phyloP scores from a whole-genome alignment of 2,797 vertebrate species.

The Brachymystax lenok region DNA sequence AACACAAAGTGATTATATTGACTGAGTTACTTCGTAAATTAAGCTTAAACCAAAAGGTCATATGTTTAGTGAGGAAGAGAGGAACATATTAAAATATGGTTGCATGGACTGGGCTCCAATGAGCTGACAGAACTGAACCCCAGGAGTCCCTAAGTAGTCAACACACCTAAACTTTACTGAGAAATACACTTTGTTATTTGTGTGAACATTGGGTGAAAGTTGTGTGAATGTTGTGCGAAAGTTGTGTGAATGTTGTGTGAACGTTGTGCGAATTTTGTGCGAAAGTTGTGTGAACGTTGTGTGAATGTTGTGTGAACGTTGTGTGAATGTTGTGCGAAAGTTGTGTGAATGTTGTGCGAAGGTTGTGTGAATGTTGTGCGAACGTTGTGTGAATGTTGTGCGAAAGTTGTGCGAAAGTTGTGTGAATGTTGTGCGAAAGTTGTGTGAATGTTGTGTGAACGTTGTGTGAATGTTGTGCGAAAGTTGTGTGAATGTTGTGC shows the following conservation, averaged over 20 bases:
- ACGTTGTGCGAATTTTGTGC: background rate
- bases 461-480: background rate
- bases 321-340: background rate
- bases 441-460: constrained; percentile 4
- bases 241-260: constrained; percentile 8
- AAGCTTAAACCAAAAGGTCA: too few relatives aligned
- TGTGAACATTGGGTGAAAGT: too few relatives aligned
- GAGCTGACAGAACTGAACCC: too few relatives aligned
- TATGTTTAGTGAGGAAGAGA: constrained; percentile 26
- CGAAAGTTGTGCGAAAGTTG: background rate
- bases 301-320: background rate
- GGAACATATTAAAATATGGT: background rate
- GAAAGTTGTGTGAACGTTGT: constrained; percentile 1
- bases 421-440: background rate
- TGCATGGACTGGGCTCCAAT: too few relatives aligned
- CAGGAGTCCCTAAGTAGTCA: too few relatives aligned
- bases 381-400: constrained; percentile 2
- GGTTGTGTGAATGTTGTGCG: background rate
- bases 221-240: background rate
- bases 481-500: constrained; percentile 1
- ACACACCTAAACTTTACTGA: too few relatives aligned
- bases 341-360: background rate
- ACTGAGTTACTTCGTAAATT: too few relatives aligned
- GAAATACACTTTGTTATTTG: too few relatives aligned
- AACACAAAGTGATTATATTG: too few relatives aligned